These are phyloP conservation scores for Drosophila heteroneura DNA, from an alignment of 2,888 invertebrate species.

Conservation along the genomic window DNA sequence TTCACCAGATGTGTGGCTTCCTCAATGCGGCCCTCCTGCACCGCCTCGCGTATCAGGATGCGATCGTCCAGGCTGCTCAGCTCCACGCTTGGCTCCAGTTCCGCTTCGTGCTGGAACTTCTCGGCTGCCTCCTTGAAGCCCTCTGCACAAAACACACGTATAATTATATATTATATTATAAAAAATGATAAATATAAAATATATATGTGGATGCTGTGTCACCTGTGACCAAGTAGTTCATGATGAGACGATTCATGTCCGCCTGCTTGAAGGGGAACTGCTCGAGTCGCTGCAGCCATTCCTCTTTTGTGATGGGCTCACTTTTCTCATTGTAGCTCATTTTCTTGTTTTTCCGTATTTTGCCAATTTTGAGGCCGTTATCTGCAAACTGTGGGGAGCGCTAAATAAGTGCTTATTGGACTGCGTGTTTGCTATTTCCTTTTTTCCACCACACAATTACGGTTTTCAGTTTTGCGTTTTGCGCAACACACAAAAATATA, in stretches of 20 bases:
- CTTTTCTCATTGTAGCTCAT: slow-evolving; percentile 85
- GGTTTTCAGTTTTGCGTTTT: slow-evolving; percentile 16
- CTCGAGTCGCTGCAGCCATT: slow-evolving; percentile 84
- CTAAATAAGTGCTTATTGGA: slow-evolving; percentile 21
- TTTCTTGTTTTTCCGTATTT: slow-evolving; percentile 82
- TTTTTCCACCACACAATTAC: slow-evolving; percentile 5
- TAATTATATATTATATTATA: not conserved
- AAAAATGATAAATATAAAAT: not conserved
- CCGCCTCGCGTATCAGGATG: slow-evolving; percentile 96
- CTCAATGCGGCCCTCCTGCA: slow-evolving; percentile 96
- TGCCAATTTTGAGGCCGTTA: slow-evolving; percentile 84
- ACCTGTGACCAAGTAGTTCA: slow-evolving; percentile 99
- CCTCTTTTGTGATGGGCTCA: slow-evolving; percentile 84
- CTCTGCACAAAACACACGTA: slow-evolving; percentile 86
- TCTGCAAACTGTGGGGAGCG: slow-evolving; percentile 35
- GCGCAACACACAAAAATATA: slow-evolving; percentile 9
- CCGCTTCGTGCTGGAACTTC: slow-evolving; percentile 97
- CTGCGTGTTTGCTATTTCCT: not conserved
- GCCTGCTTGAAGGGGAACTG: slow-evolving; percentile 92
- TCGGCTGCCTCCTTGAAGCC: slow-evolving; percentile 98
- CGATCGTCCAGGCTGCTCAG: slow-evolving; percentile 95
- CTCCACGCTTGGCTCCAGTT: slow-evolving; percentile 91
- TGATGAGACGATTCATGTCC: slow-evolving; percentile 98
- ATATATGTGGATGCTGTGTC: slow-evolving; percentile 38
- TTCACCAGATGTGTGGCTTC: slow-evolving; percentile 98